Base-by-base conservation (phyloP, 2,113 vertebrate genomes). In the Cranoglanis bouderius region DNA sequence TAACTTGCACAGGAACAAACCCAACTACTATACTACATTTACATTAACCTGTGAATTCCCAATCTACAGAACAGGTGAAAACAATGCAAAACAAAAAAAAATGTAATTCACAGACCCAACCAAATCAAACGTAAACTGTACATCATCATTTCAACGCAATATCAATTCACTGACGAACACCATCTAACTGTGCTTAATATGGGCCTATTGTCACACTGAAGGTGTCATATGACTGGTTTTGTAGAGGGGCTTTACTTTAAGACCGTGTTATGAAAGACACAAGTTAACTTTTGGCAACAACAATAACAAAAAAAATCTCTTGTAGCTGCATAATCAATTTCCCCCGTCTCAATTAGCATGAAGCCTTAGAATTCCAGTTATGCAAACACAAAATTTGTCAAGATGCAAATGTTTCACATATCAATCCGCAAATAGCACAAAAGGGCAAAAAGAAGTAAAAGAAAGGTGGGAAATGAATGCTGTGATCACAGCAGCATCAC, bases 351-450 rank as follows among this genome's bases (percentile, higher is more conserved):
- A 95, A 93, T 94, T 95, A 94, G 93, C 91, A 92, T 94, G 90
- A 93, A 93, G 92, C 91, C 80, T 82, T 92, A 65, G 57, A 87
- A 92, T 93, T 96, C 94, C 94, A 95, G 94, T 94, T 94, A 85
- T 78, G 57, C 67, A 59, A 93, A 92, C 32, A 92, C 29, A 85
- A 85, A n/a, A 84, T 87, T 61, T 38, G 51, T 84, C 85, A 91
- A 88, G 85, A 59, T 55, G 26, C 51, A 32, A 63, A 26, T 55
- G 29, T 78, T 77, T 82, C 63, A 89, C 82, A 85, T n/a, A 77
- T 90, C 59, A 40, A 83, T 80, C 91, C 88, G 86, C 92, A 94
- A 90, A 89, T 83, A 80, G 0, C 88, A 92, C 74, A 86, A 87
- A 85, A 90, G 92, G 91, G 92, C 61, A 90, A 78, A 84, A 85